Percentiles rank a stretch among this genome's conserved stretches.
Evolutionary conservation across 2,797 vertebrate genomes (phyloP).

Genomic region (Sebastes miniatus): DNA sequence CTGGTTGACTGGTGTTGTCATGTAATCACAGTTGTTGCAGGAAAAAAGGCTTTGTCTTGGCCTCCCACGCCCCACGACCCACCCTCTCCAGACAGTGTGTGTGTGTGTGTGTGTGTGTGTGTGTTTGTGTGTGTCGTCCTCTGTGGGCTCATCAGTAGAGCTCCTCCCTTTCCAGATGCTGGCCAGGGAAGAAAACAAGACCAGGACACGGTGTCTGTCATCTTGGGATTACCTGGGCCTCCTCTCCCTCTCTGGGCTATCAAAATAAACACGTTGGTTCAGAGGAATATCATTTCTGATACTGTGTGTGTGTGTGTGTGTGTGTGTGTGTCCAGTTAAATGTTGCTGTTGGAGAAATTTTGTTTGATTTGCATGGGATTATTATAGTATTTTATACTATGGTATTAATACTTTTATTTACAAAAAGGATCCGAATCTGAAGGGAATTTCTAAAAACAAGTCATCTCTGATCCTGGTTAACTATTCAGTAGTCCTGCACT

Average conservation of each 20-base stretch:
- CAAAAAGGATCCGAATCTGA: not conserved
- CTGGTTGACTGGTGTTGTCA: slow-evolving; percentile 29
- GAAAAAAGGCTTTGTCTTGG: slow-evolving; percentile 41
- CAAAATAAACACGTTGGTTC: slow-evolving; percentile 48
- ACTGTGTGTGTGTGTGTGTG: not conserved
- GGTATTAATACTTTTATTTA: not conserved
- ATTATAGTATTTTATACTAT: not conserved
- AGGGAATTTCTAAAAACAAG: not conserved
- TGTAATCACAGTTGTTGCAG: slow-evolving; percentile 42
- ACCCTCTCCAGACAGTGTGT: slow-evolving; percentile 39
- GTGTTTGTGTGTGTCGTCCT: not conserved
- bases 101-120: not conserved
- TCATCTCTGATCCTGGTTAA: not conserved
- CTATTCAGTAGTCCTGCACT: not conserved
- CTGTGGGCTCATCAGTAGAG: slow-evolving; percentile 13
- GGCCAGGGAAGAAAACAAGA: slow-evolving; percentile 27
- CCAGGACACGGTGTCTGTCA: slow-evolving; percentile 40
- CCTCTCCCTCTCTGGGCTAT: slow-evolving; percentile 27
- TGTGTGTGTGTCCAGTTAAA: not conserved
- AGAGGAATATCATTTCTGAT: slow-evolving; percentile 2
- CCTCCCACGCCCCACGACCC: slow-evolving; percentile 20
- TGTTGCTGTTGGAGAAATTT: not conserved
- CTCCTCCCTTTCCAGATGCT: slow-evolving; percentile 44
- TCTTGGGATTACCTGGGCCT: slow-evolving; percentile 45
- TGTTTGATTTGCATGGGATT: not conserved